Conservation (phyloP, 1,140 invertebrate species). For the Muscidifurax raptorellus region DNA sequence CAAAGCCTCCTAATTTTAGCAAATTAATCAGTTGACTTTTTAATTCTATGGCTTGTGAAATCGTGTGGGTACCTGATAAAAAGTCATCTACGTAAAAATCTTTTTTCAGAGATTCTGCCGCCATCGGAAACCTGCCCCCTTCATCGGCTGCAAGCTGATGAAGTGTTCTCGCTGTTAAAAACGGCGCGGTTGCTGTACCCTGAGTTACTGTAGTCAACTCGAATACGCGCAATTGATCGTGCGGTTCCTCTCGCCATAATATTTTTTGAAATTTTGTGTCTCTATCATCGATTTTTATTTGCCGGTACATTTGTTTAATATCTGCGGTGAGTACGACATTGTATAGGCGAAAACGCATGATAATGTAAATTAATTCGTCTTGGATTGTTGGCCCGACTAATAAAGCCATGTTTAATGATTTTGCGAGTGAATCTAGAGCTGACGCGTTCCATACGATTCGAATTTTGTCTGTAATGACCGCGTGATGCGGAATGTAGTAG, state of each 20-base stretch:
- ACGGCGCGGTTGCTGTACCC: not conserved
- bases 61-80: not conserved
- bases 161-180: not conserved
- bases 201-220: not conserved
- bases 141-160: not conserved
- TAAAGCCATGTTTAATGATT: not conserved
- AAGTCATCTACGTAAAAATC: constrained; percentile 21
- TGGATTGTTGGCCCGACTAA: not conserved
- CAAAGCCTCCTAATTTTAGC: not conserved
- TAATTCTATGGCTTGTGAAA: not conserved
- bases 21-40: not conserved
- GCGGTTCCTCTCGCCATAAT: not conserved
- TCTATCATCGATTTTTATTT: not conserved
- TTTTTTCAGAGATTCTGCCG: not conserved
- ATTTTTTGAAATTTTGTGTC: constrained; percentile 11
- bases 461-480: not conserved
- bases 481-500: not conserved
- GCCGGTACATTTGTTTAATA: not conserved
- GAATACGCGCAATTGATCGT: not conserved
- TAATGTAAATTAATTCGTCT: not conserved
- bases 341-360: not conserved
- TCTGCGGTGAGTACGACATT: not conserved
- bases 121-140: not conserved
- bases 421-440: not conserved
- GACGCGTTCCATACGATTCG: not conserved